Evolutionary conservation across 2,113 vertebrate species (phyloP).

Genomic region (Takifugu bimaculatus): DNA sequence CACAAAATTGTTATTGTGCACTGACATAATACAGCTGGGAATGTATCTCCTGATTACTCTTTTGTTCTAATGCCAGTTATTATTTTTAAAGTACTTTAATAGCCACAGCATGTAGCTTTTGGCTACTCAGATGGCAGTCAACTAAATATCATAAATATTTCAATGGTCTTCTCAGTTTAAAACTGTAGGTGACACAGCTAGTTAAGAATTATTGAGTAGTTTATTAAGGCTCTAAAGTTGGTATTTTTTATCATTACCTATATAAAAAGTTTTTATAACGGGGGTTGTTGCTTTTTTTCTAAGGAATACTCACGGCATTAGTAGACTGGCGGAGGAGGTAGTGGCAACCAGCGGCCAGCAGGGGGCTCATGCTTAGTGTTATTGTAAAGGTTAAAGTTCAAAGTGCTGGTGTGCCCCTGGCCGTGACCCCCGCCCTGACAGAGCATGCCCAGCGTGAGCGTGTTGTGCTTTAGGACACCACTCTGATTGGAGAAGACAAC

Average conservation of each 20-base stretch:
- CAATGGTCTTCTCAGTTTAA: neutral
- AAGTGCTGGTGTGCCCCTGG: conserved; percentile 90
- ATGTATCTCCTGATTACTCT: neutral
- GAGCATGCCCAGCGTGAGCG: conserved; percentile 99
- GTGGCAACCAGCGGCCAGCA: conserved; percentile 92
- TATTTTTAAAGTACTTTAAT: neutral
- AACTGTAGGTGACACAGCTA: neutral
- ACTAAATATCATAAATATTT: neutral
- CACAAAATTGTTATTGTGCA: too few species aligned
- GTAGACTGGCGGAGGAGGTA: conserved; percentile 71
- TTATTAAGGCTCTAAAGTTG: conserved; percentile 8
- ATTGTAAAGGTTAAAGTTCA: conserved; percentile 99
- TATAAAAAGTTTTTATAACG: conserved; percentile 38
- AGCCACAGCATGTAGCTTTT: neutral
- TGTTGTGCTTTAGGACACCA: conserved; percentile 99
- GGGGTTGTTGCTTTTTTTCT: conserved; percentile 32
- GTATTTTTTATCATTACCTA: conserved; percentile 20
- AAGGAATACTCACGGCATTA: conserved; percentile 75
- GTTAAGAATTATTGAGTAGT: conserved; percentile 7
- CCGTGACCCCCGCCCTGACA: conserved; percentile 91
- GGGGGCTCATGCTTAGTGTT: conserved; percentile 97
- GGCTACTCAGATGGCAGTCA: neutral
- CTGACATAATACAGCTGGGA: too few species aligned
- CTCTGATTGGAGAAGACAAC: conserved; percentile 99
- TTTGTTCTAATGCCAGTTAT: neutral